phyloP scores from a whole-genome alignment of 2,888 invertebrate species.

The Pterostichus niger region DNA sequence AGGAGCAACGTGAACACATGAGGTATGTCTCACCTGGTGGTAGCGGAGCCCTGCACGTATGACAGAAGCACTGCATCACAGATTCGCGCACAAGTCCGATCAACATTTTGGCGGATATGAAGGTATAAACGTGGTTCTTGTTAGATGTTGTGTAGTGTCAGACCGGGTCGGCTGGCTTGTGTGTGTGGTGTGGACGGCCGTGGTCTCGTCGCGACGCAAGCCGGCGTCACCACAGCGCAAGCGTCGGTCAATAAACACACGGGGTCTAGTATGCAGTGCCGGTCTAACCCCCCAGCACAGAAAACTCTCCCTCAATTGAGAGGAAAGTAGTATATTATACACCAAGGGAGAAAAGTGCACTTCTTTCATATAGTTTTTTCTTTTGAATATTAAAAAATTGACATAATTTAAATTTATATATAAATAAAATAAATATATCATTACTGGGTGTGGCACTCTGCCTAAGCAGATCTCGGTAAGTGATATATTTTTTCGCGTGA shows the following conservation, averaged over 20 bases:
- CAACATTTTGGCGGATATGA: constrained; percentile 82
- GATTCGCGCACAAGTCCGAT: constrained; percentile 94
- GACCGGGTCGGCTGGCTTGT: constrained; percentile 1
- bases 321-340: no score
- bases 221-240: constrained; percentile 44
- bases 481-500: no score
- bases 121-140: constrained; percentile 28
- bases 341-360: no score
- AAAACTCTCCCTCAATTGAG: no score
- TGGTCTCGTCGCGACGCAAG: constrained; percentile 3
- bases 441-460: no score
- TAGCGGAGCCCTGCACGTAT: constrained; percentile 92
- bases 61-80: constrained; percentile 96
- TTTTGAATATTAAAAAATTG: no score
- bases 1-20: constrained; percentile 10
- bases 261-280: background rate
- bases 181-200: constrained; percentile 28
- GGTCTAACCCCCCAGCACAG: background rate
- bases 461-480: no score
- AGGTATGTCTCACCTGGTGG: constrained; percentile 83
- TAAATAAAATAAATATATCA: no score
- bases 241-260: constrained; percentile 66
- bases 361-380: no score
- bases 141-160: background rate
- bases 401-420: no score